Conservation (phyloP, 2,113 vertebrate species). For the Colius striatus region DNA sequence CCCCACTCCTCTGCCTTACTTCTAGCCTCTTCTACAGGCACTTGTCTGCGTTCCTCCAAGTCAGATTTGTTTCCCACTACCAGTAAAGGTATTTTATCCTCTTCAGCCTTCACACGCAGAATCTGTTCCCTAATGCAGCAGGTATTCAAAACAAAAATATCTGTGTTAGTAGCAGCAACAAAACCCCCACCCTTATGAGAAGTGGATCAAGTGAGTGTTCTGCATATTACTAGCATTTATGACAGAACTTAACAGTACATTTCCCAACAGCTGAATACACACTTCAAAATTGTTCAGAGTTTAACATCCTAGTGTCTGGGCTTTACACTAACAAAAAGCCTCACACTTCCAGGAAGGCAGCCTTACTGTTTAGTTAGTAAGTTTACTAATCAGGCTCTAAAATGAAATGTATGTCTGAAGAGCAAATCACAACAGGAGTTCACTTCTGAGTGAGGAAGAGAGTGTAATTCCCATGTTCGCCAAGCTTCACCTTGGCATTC, state of each 20-base stretch:
- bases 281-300: not conserved
- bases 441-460: not conserved
- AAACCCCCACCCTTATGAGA: not conserved
- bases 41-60: slow-evolving; percentile 92
- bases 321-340: not conserved
- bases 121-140: slow-evolving; percentile 89
- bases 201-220: not conserved
- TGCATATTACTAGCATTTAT: not conserved
- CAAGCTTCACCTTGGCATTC: not conserved
- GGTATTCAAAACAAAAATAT: not conserved
- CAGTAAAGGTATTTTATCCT: slow-evolving; percentile 91
- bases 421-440: not conserved
- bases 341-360: not conserved
- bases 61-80: slow-evolving; percentile 97
- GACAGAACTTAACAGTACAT: not conserved
- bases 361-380: not conserved
- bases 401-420: not conserved
- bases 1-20: slow-evolving; percentile 89
- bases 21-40: slow-evolving; percentile 86
- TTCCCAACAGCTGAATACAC: not conserved
- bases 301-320: not conserved
- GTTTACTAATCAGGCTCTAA: not conserved
- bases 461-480: not conserved
- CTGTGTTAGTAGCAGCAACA: not conserved
- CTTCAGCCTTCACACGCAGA: slow-evolving; percentile 93